Percentiles rank a stretch among this genome's conserved stretches.
These are phyloP conservation scores for Tangara arthus DNA, from an alignment of 2,797 vertebrate genomes.

Conservation along the genomic window DNA sequence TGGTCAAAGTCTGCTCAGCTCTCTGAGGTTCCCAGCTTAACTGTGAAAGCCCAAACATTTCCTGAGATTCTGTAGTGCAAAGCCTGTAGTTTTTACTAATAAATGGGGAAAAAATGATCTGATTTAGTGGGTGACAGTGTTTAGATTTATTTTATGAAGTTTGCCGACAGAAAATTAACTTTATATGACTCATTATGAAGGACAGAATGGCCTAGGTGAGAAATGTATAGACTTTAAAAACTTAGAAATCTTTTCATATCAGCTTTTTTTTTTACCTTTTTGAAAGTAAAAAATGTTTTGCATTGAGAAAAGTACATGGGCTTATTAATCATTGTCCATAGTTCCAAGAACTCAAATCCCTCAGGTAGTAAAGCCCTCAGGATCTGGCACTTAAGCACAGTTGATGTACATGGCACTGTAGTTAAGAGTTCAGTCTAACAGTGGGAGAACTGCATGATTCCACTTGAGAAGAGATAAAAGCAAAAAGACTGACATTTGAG, in stretches of 20 bases:
- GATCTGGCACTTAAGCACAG: not conserved
- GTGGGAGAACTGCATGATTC: not conserved
- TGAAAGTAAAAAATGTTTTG: not conserved
- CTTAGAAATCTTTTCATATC: not conserved
- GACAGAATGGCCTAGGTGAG: not conserved
- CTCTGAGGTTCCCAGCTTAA: not conserved
- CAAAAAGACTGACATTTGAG: not conserved
- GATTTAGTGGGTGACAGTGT: not conserved
- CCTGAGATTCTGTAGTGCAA: not conserved
- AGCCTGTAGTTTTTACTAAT: not conserved
- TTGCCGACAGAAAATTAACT: not conserved
- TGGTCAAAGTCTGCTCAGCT: not conserved
- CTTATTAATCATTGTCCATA: not conserved
- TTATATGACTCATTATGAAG: not conserved
- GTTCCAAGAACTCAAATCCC: not conserved
- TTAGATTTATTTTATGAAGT: not conserved
- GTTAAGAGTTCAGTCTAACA: not conserved
- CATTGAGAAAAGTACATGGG: not conserved
- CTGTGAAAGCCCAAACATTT: not conserved
- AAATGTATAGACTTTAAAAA: not conserved
- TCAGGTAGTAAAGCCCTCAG: not conserved
- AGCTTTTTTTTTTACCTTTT: not conserved
- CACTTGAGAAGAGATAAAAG: not conserved
- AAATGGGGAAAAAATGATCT: rapidly evolving
- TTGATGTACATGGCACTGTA: not conserved